Base-by-base conservation (phyloP, 2,888 invertebrate species). In the Callyntrura sp. region DNA sequence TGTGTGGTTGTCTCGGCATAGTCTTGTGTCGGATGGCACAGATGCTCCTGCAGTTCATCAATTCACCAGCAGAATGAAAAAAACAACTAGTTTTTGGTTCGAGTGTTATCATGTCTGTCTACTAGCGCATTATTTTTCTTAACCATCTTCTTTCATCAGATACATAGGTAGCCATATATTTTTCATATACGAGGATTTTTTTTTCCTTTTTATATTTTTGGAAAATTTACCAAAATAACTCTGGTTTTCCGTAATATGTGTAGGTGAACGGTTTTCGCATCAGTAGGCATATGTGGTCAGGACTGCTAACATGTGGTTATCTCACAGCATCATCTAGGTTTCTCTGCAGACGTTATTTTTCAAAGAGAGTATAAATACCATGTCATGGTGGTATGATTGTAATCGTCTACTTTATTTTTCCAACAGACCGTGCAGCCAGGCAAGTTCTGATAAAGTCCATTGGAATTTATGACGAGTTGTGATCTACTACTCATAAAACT, bases 381-480 rank as follows among this genome's bases (percentile, higher is more conserved):
- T 45, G 35, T 8, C 14, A 68, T n/a, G 12, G 35, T 35, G 60
- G 17, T 17, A 60, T 23, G 65, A 25, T 17, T 8, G 45, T 43
- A 20, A 70, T 70, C 45, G 43, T 70, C 25, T 43, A 70, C 70
- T 43, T 70, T 45, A 45, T 45, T 70, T 70, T 45, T 17, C 70
- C 43, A 70, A 45, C 20, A 45, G 20, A 70, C 35, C 14, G 20
- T 76, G 45, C 48, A 51, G 12, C 11, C 20, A 48, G 48, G 51
- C 73, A 48, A 5, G 35, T 57, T 79, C 57, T 57, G 79, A 79
- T 79, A 79, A 79, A 79, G 79, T 79, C 79, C 79, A 35, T 57
- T 79, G 79, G 79, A 79, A 79, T 79, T 79, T 79, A 79, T 79
- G 79, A 79, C 55, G n/a, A 79, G 79, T 79, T 79, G 57, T 79